These are phyloP conservation scores for Tanytarsus gracilentus DNA, from an alignment of 2,888 invertebrate genomes.

Conservation along the genomic window DNA sequence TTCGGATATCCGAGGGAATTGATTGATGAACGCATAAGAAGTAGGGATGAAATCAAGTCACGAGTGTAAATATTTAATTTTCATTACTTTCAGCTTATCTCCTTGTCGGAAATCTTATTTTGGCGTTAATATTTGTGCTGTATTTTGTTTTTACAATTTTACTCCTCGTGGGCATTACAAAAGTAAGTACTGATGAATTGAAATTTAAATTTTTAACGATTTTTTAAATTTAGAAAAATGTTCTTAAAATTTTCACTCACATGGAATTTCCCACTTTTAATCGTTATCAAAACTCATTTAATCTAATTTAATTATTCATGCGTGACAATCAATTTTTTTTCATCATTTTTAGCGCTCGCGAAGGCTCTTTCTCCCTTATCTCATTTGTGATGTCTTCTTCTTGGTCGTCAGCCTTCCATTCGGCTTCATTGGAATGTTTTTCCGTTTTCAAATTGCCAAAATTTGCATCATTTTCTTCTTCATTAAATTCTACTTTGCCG, in stretches of 20 bases:
- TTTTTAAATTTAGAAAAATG: not conserved
- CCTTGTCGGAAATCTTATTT: conserved; percentile 5
- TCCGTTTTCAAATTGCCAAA: conserved; percentile 14
- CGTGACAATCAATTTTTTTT: not conserved
- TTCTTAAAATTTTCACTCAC: not conserved
- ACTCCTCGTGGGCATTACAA: conserved; percentile 10
- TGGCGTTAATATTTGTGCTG: not conserved
- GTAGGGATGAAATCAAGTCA: not conserved
- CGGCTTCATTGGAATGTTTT: conserved; percentile 17
- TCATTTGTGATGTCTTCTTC: conserved; percentile 12
- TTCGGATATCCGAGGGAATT: not conserved
- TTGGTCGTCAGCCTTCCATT: not conserved
- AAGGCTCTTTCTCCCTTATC: conserved; percentile 6
- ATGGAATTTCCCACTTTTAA: too few species aligned
- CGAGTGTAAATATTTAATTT: not conserved
- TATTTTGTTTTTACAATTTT: not conserved
- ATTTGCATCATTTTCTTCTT: conserved; percentile 23
- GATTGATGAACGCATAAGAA: conserved; percentile 10
- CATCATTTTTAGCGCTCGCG: conserved; percentile 10
- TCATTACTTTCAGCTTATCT: conserved; percentile 14
- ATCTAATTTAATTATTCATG: too few species aligned
- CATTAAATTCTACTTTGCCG: conserved; percentile 21
- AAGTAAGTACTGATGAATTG: not conserved
- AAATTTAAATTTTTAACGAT: not conserved
- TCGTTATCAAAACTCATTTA: too few species aligned